A percentile compares a stretch with the other conserved stretches of the same genome.
These are phyloP conservation scores for Misgurnus mizolepis DNA, from an alignment of 2,113 vertebrate genomes.

Conservation along the genomic window DNA sequence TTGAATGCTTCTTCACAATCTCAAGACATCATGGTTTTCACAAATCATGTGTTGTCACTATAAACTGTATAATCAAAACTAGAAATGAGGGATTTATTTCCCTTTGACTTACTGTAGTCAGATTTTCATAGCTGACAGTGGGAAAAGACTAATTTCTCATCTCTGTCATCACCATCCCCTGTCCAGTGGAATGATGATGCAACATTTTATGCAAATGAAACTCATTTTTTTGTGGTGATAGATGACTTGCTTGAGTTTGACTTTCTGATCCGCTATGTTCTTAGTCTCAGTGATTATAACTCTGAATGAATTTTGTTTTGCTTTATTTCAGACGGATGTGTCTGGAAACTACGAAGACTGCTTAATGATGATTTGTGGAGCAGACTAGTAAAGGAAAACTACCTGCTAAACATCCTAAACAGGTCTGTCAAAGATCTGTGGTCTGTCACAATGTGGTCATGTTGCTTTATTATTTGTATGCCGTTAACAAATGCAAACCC, in stretches of 20 bases:
- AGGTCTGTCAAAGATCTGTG: neutral
- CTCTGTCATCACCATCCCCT: neutral
- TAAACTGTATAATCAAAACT: neutral
- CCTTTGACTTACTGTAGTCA: neutral
- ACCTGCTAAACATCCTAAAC: neutral
- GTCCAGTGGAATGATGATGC: neutral
- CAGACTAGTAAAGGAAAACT: slow-evolving; percentile 47
- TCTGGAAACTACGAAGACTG: slow-evolving; percentile 49
- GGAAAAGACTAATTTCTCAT: neutral
- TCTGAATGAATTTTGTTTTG: slow-evolving; percentile 15
- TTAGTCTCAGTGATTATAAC: neutral
- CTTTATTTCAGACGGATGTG: slow-evolving; percentile 61
- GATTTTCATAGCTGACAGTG: neutral
- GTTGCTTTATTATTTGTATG: neutral
- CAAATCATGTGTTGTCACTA: too few relatives aligned
- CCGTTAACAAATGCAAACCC: neutral
- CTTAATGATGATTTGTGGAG: slow-evolving; percentile 64
- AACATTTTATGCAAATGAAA: slow-evolving; percentile 4
- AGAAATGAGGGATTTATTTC: neutral
- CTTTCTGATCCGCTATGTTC: neutral
- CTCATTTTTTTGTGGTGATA: neutral
- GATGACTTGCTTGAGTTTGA: slow-evolving; percentile 11
- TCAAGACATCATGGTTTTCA: too few relatives aligned
- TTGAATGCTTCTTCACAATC: too few relatives aligned
- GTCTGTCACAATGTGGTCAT: slow-evolving; percentile 9